phyloP scores from a whole-genome alignment of 2,797 vertebrate genomes.

The Chaetophractus vellerosus region DNA sequence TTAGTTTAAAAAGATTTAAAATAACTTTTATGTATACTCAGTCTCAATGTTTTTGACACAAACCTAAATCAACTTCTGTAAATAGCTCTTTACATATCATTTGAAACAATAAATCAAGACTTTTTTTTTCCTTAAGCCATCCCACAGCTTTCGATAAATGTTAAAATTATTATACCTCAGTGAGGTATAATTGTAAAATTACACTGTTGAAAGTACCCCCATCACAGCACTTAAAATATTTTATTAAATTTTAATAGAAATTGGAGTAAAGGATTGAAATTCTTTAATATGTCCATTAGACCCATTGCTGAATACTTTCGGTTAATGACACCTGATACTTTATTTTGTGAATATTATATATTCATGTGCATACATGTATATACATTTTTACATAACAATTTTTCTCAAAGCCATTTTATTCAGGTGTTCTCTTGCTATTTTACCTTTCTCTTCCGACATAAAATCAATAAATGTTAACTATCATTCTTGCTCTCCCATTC shows the following conservation, averaged over 20 bases:
- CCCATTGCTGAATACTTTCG: no score
- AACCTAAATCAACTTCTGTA: not conserved
- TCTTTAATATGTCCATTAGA: not conserved
- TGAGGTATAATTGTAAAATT: not conserved
- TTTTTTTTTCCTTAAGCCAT: not conserved
- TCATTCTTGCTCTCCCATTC: no score
- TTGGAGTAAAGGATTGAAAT: not conserved
- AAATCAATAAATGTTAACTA: no score
- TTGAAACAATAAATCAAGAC: not conserved
- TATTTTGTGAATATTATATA: no score
- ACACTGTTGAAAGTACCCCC: not conserved
- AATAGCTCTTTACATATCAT: not conserved
- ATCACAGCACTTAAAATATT: not conserved
- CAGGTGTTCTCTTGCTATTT: no score
- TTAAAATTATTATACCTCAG: not conserved
- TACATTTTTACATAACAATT: no score
- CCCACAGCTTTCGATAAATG: not conserved
- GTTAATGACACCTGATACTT: no score
- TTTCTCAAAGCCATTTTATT: no score
- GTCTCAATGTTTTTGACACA: not conserved
- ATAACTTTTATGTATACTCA: not conserved
- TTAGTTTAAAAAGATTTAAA: not conserved
- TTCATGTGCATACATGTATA: no score
- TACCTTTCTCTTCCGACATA: no score
- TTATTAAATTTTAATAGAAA: not conserved